Conservation (phyloP, 2,888 invertebrate genomes). For the Emmelina monodactyla region DNA sequence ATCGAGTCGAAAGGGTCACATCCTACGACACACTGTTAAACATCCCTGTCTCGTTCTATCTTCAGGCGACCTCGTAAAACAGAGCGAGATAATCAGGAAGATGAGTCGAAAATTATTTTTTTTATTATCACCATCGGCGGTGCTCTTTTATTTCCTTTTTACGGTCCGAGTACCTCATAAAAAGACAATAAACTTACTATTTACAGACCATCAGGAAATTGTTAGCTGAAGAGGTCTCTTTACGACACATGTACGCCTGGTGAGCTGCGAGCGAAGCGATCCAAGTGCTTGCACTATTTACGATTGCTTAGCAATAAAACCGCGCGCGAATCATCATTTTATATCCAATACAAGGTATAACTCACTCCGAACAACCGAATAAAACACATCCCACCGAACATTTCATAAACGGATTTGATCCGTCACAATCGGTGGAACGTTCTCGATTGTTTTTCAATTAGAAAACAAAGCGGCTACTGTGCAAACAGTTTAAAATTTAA, state of each 20-base stretch:
- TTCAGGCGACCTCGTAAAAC: constrained; percentile 33
- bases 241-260: constrained; percentile 61
- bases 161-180: constrained; percentile 69
- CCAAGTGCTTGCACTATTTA: constrained; percentile 55
- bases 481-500: constrained; percentile 1
- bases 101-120: constrained; percentile 67
- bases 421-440: not conserved
- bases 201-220: constrained; percentile 69
- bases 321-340: constrained; percentile 50
- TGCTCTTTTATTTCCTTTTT: constrained; percentile 69
- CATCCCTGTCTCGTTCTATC: constrained; percentile 39
- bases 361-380: not conserved
- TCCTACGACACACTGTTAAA: constrained; percentile 54
- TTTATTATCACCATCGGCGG: constrained; percentile 68
- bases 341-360: constrained; percentile 35
- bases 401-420: too few relatives aligned
- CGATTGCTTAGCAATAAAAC: constrained; percentile 58
- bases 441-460: not conserved
- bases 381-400: not conserved
- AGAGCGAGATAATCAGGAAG: constrained; percentile 60
- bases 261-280: constrained; percentile 30
- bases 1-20: constrained; percentile 62
- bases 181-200: constrained; percentile 69
- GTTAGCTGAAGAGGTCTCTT: constrained; percentile 67
- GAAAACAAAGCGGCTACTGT: constrained; percentile 7